These are phyloP conservation scores for Myotis lucifugus DNA, from an alignment of 2,113 vertebrate genomes.

Conservation along the genomic window DNA sequence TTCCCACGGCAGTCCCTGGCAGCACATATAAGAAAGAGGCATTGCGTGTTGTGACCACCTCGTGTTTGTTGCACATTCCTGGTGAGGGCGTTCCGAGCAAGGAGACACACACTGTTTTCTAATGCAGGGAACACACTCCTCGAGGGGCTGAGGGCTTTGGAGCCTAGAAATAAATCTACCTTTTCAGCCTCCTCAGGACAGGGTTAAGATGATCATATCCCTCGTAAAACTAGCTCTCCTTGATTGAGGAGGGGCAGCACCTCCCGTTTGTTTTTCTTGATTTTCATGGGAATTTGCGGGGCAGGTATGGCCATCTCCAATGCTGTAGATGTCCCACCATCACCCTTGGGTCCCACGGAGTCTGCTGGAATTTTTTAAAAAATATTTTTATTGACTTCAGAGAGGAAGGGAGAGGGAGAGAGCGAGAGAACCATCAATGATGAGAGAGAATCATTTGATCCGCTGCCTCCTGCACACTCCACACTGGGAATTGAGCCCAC, in stretches of 20 bases:
- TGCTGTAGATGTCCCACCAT: rapidly evolving
- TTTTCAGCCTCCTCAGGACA: background rate
- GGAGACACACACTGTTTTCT: background rate
- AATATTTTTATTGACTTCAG: too few species aligned
- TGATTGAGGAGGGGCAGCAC: background rate
- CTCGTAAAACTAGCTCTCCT: background rate
- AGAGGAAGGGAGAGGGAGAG: too few species aligned
- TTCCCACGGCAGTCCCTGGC: background rate
- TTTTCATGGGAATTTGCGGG: background rate
- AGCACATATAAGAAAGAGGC: background rate
- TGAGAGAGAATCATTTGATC: too few species aligned
- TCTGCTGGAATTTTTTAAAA: too few species aligned
- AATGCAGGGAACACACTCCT: background rate
- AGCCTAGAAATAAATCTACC: background rate
- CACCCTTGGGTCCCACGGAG: background rate
- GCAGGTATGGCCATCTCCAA: background rate
- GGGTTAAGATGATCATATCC: background rate
- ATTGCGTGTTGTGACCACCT: background rate
- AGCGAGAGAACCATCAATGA: too few species aligned
- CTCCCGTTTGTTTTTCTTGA: background rate
- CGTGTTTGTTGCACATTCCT: too few species aligned
- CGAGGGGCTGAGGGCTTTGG: background rate
- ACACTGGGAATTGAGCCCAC: too few species aligned
- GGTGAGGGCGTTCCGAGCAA: background rate
- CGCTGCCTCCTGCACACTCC: too few species aligned